phyloP scores from a whole-genome alignment of 2,113 vertebrate genomes.

The Pampusana beccarii region DNA sequence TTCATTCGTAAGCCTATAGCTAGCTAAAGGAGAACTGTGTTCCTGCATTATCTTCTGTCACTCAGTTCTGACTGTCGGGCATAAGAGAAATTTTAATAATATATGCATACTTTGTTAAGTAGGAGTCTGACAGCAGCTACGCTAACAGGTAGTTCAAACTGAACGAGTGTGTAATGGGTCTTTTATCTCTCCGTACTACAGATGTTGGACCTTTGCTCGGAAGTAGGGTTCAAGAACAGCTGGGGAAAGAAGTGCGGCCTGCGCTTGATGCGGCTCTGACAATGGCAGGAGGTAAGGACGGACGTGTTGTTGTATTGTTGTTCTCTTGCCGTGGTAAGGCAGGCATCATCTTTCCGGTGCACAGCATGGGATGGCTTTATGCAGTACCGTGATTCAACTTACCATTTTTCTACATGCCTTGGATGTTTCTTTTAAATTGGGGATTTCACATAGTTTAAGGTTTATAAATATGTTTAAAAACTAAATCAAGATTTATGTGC shows the following conservation, averaged over 20 bases:
- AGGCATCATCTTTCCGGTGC: not conserved
- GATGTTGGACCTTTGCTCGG: slow-evolving; percentile 87
- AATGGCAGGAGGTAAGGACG: slow-evolving; percentile 85
- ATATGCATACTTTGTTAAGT: not conserved
- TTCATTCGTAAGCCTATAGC: not conserved
- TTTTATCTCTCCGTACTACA: slow-evolving; percentile 46
- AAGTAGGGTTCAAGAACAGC: slow-evolving; percentile 77
- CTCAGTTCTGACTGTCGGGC: not conserved
- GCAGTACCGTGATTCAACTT: not conserved
- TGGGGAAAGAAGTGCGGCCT: slow-evolving; percentile 83
- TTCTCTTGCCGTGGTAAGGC: not conserved
- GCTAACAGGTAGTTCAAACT: not conserved
- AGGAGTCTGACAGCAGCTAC: not conserved
- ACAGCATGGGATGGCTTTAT: not conserved
- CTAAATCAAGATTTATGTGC: not conserved
- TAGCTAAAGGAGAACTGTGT: not conserved
- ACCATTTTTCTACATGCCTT: not conserved
- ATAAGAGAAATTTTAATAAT: not conserved
- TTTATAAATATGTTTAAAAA: not conserved
- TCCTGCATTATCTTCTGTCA: not conserved
- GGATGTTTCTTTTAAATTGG: not conserved
- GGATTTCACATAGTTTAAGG: not conserved
- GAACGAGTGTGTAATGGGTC: not conserved
- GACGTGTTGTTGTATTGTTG: not conserved
- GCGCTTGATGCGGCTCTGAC: slow-evolving; percentile 81